These are phyloP conservation scores for Abrostola triplasia DNA, from an alignment of 2,888 invertebrate species.

Conservation along the genomic window DNA sequence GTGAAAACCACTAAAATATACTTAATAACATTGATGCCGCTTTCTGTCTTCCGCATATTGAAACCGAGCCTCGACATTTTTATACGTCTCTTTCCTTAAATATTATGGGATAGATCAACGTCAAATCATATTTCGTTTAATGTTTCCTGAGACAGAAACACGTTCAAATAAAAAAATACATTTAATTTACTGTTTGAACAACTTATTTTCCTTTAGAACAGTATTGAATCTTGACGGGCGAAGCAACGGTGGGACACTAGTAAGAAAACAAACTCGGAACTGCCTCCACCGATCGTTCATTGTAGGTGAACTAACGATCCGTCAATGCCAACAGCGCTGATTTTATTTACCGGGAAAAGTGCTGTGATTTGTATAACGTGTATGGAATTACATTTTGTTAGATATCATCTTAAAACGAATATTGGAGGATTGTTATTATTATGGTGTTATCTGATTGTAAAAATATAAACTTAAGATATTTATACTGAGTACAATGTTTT, in stretches of 20 bases:
- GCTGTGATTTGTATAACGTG: slow-evolving; percentile 46
- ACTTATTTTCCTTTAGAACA: slow-evolving; percentile 8
- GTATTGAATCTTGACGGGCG: slow-evolving; percentile 3
- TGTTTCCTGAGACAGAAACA: too few relatives aligned
- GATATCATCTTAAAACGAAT: slow-evolving; percentile 6
- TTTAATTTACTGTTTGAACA: neutral
- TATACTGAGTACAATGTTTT: too few relatives aligned
- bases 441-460: neutral
- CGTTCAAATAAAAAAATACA: too few relatives aligned
- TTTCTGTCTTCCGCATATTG: too few relatives aligned
- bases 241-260: slow-evolving; percentile 18
- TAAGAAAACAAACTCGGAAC: slow-evolving; percentile 23
- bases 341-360: slow-evolving; percentile 50
- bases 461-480: neutral
- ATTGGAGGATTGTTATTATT: neutral
- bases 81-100: too few relatives aligned
- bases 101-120: too few relatives aligned
- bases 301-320: slow-evolving; percentile 45
- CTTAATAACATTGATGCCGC: too few relatives aligned
- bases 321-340: slow-evolving; percentile 48
- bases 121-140: too few relatives aligned
- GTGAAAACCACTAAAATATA: too few relatives aligned
- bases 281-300: slow-evolving; percentile 42
- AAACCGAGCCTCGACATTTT: too few relatives aligned
- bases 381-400: slow-evolving; percentile 28